Percentiles rank a stretch among this genome's conserved stretches.
Evolutionary conservation across 2,797 vertebrate species (phyloP).

Genomic region (Cephalopachus bancanus): DNA sequence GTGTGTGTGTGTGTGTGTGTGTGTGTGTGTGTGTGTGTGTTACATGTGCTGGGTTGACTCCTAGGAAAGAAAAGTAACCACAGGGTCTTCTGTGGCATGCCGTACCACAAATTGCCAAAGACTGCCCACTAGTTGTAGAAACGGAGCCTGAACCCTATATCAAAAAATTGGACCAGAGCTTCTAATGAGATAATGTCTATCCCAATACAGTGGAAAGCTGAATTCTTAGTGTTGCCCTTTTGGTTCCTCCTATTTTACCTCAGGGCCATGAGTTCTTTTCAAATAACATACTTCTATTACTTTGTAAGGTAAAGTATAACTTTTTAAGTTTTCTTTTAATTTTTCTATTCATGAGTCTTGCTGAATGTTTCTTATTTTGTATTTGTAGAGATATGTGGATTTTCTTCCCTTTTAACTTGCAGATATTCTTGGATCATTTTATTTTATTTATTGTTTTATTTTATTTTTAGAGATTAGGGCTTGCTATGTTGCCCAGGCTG

Average conservation of each 20-base stretch:
- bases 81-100: conserved; percentile 1
- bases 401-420: conserved; percentile 7
- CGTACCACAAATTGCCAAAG: conserved; percentile 40
- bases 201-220: conserved; percentile 32
- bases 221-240: conserved; percentile 44
- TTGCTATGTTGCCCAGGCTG: too few relatives aligned
- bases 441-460: too few relatives aligned
- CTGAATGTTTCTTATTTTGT: conserved; percentile 3
- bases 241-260: conserved; percentile 31
- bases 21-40: fast-evolving
- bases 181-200: background rate
- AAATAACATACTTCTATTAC: background rate
- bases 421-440: conserved; percentile 15
- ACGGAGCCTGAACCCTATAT: background rate
- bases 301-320: background rate
- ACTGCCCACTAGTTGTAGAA: conserved; percentile 39
- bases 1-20: background rate
- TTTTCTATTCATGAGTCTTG: conserved; percentile 18
- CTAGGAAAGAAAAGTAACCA: background rate
- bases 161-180: background rate
- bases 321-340: background rate
- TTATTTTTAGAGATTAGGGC: too few relatives aligned
- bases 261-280: conserved; percentile 14
- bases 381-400: conserved; percentile 25
- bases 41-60: background rate